Base-by-base conservation (phyloP, 2,888 invertebrate genomes). In the Vandiemenella viatica region DNA sequence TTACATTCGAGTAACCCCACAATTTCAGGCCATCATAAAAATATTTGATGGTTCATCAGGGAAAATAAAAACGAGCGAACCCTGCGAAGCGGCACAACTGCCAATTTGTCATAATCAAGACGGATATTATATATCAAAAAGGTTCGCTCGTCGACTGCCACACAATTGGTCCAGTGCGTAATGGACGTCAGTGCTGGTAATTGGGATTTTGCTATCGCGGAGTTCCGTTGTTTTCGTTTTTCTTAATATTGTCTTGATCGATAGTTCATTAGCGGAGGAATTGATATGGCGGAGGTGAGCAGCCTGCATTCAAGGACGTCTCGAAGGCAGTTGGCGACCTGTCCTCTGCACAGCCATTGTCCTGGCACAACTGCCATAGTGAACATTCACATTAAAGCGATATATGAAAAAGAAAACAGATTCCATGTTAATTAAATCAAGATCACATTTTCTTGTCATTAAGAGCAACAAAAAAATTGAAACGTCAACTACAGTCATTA, bases 191-290 rank as follows among this genome's bases (percentile, higher is more conserved):
- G 19, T 42, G 16, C 42, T 18, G 42, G 19, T 42, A 42, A 42
- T 42, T 42, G 42, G 42, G 20, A 19, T 13, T n/a, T n/a, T 18
- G 10, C 13, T 42, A n/a, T 42, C n/a, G 16, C 10, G 18, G 18
- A n/a, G n/a, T 38, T 2, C 38, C 16, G 13, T 21, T 42, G 16
- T 20, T 20, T 8, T 21, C 20, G 10, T n/a, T 2, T 21, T n/a
- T 6, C 42, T n/a, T 32, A 32, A 32, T 32, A 32, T 42, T 20
- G 42, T 42, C 42, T 42, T 42, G 42, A 42, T 42, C 42, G 42
- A 42, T 42, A 42, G 42, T 42, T 42, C 42, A 42, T 42, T 42
- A 42, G 20, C 42, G 42, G 20, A 42, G 42, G 20, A 42, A 42
- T 42, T 42, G 42, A 42, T 42, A 42, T 19, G 42, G 42, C 42